A percentile compares a stretch with the other conserved stretches of the same genome.
Evolutionary conservation across 2,797 vertebrate genomes (phyloP).

Genomic region (Cichlasoma orientale): DNA sequence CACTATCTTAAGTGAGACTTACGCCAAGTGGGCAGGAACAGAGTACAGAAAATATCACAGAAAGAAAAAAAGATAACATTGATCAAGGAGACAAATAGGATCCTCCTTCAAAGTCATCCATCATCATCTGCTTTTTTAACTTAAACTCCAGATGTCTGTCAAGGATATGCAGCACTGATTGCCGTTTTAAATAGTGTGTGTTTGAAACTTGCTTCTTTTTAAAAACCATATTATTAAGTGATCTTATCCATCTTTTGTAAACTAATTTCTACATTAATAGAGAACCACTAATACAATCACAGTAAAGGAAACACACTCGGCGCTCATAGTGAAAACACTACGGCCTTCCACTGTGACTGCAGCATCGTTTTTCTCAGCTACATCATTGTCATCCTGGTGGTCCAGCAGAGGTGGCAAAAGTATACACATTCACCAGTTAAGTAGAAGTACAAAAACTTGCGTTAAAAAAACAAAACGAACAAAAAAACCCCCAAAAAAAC

Average conservation of each 20-base stretch:
- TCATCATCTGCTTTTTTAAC: conserved; percentile 54
- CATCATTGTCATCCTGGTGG: background rate
- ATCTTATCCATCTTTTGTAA: conserved; percentile 30
- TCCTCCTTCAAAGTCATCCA: conserved; percentile 61
- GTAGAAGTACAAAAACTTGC: background rate
- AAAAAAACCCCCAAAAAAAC: no score
- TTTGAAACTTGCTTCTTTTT: conserved; percentile 23
- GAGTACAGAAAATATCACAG: conserved; percentile 43
- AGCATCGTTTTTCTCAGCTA: background rate
- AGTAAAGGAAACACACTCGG: background rate
- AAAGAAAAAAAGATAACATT: conserved; percentile 70
- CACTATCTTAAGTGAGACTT: conserved; percentile 79
- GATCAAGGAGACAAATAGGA: conserved; percentile 75
- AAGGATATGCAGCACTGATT: conserved; percentile 47
- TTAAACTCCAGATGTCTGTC: conserved; percentile 37
- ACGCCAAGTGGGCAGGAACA: conserved; percentile 64
- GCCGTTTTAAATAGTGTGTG: conserved; percentile 24
- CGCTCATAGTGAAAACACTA: background rate
- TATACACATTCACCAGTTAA: background rate
- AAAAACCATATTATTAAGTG: conserved; percentile 50
- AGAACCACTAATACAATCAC: background rate
- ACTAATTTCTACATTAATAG: background rate
- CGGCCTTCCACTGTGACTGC: background rate
- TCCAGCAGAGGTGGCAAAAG: background rate
- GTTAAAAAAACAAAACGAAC: no score